A percentile compares a stretch with the other conserved stretches of the same genome.
These are phyloP conservation scores for Lytechinus pictus DNA, from an alignment of 35 echinoderm and acorn worm species.

Conservation along the genomic window DNA sequence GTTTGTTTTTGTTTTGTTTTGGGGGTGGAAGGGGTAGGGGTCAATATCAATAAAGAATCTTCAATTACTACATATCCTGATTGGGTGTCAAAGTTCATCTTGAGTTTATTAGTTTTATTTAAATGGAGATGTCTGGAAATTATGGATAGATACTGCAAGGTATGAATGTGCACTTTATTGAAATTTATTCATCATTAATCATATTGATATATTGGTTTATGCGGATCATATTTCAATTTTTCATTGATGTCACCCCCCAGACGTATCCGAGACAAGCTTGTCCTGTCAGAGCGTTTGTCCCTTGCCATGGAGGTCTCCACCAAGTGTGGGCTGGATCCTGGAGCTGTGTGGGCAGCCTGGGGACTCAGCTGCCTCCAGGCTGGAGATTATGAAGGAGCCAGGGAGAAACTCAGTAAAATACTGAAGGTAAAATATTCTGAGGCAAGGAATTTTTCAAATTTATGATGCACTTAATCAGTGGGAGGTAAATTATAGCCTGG, in stretches of 20 bases:
- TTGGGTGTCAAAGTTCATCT: too few species aligned
- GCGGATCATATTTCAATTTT: not conserved
- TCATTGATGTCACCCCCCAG: constrained; percentile 22
- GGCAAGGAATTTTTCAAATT: too few species aligned
- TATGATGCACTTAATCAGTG: too few species aligned
- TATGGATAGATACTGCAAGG: constrained; percentile 79
- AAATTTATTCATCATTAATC: not conserved
- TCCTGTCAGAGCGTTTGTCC: constrained; percentile 69
- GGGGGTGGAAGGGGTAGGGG: too few species aligned
- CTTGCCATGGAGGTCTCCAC: constrained; percentile 92
- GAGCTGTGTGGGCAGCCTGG: constrained; percentile 92
- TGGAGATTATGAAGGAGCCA: constrained; percentile 81
- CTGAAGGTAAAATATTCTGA: constrained; percentile 68
- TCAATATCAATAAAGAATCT: too few species aligned
- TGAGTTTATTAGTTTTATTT: too few species aligned
- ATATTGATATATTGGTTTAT: not conserved
- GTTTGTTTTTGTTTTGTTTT: too few species aligned
- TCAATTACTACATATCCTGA: too few species aligned
- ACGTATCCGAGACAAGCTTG: constrained; percentile 77
- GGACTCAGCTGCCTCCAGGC: constrained; percentile 79
- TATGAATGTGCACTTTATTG: constrained; percentile 25
- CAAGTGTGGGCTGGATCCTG: constrained; percentile 80
- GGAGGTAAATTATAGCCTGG: too few species aligned
- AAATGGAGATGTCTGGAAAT: too few species aligned
- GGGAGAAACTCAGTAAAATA: constrained; percentile 79